phyloP scores from a whole-genome alignment of 2,113 vertebrate genomes.

The Lepisosteus oculatus region DNA sequence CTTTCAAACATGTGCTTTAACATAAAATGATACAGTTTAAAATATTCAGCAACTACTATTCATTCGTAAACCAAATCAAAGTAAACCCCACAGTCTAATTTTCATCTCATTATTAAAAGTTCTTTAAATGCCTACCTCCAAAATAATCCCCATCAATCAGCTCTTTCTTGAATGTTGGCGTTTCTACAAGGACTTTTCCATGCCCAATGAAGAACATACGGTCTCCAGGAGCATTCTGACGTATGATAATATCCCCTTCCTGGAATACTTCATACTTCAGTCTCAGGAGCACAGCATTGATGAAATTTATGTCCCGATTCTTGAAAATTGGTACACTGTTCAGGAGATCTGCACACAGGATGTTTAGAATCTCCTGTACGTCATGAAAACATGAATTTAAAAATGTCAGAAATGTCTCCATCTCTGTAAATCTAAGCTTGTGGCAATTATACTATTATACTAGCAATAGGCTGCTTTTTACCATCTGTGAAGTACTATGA shows the following conservation, averaged over 20 bases:
- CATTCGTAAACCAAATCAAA: too few species aligned
- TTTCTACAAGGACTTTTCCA: conserved; percentile 54
- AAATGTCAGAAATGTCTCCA: background rate
- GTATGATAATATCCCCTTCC: conserved; percentile 45
- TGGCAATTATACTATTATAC: too few species aligned
- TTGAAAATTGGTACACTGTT: conserved; percentile 55
- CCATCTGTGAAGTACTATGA: too few species aligned
- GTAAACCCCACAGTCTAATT: too few species aligned
- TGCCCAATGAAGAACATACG: conserved; percentile 64
- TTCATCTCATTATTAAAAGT: too few species aligned
- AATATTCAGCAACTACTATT: too few species aligned
- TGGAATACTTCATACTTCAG: conserved; percentile 49
- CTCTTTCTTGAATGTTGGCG: conserved; percentile 43
- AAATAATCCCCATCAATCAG: conserved; percentile 64
- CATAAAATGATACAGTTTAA: too few species aligned
- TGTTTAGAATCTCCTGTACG: conserved; percentile 49
- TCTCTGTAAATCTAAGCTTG: too few species aligned
- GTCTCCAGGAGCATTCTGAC: conserved; percentile 38
- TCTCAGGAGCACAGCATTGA: conserved; percentile 42
- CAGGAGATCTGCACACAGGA: conserved; percentile 50
- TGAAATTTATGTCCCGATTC: conserved; percentile 52
- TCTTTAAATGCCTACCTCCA: conserved; percentile 44
- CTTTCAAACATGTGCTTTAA: too few species aligned
- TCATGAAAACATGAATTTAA: background rate
- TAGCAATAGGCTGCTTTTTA: too few species aligned